Conservation (phyloP, 2,113 vertebrate species). For the Pipra filicauda region DNA sequence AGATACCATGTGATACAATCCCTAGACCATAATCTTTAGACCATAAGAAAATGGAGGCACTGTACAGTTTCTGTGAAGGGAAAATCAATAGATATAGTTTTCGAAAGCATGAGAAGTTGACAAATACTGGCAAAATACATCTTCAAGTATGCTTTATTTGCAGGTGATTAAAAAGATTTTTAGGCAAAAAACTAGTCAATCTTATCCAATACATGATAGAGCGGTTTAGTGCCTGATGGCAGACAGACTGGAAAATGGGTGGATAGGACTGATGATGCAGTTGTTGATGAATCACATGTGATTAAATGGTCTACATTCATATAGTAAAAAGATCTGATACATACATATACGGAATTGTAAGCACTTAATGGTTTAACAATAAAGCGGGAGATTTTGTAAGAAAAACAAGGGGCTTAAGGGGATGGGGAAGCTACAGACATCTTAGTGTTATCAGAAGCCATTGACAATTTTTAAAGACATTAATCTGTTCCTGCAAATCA, state of each 20-base stretch:
- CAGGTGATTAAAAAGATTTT: constrained; percentile 36
- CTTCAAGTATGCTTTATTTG: constrained; percentile 58
- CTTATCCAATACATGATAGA: not conserved
- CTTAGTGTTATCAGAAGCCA: constrained; percentile 32
- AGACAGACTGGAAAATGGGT: not conserved
- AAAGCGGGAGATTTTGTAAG: constrained; percentile 3
- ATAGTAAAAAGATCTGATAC: constrained; percentile 22
- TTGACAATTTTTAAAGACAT: not conserved
- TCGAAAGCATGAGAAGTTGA: not conserved
- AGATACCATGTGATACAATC: not conserved
- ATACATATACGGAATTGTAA: not conserved
- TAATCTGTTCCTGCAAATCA: constrained; percentile 33
- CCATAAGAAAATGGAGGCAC: constrained; percentile 2
- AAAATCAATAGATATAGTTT: not conserved
- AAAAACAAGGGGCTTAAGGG: constrained; percentile 6
- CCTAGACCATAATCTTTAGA: not conserved
- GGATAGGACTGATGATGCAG: not conserved
- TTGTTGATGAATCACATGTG: not conserved
- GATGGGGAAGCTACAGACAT: not conserved
- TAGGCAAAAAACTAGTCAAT: constrained; percentile 26
- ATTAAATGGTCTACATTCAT: constrained; percentile 17
- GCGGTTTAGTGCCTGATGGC: not conserved
- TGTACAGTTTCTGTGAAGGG: not conserved
- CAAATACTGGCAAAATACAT: constrained; percentile 20
- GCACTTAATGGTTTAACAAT: constrained; percentile 8